Evolutionary conservation across 2,113 vertebrate genomes (phyloP).

Genomic region (Phyllostomus discolor): DNA sequence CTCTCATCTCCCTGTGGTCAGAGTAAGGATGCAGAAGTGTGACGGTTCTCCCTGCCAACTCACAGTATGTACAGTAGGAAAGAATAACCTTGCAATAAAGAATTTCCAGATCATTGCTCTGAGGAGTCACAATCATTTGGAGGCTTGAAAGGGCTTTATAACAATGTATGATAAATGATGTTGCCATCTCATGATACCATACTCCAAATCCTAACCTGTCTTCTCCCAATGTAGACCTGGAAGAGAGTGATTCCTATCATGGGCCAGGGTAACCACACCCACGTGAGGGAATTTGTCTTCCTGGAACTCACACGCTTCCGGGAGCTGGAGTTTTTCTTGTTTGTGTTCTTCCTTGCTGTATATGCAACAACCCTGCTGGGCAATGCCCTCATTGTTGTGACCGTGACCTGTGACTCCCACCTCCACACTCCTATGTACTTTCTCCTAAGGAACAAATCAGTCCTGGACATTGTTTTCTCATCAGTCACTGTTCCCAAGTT

Average conservation of each 20-base stretch:
- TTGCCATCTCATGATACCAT: neutral
- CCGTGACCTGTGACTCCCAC: conserved; percentile 48
- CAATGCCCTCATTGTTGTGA: conserved; percentile 54
- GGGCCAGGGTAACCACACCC: conserved; percentile 42
- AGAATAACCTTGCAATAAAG: neutral
- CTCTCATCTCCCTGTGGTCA: neutral
- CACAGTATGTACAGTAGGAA: neutral
- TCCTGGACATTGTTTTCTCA: conserved; percentile 62
- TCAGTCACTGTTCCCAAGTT: conserved; percentile 64
- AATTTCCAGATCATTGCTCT: neutral
- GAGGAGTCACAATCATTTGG: neutral
- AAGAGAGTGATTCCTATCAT: neutral
- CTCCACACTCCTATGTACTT: conserved; percentile 72
- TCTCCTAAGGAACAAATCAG: conserved; percentile 65
- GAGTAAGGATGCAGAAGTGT: neutral
- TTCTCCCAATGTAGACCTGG: neutral
- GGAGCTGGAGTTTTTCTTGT: conserved; percentile 58
- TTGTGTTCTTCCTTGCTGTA: conserved; percentile 39
- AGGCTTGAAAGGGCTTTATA: neutral
- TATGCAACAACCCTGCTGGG: conserved; percentile 53
- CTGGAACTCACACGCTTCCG: conserved; percentile 32
- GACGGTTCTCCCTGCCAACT: neutral
- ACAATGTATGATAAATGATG: neutral
- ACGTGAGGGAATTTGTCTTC: conserved; percentile 64
- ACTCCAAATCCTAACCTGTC: neutral